Conservation (phyloP, 2,113 vertebrate species). For the Lamprotornis superbus region DNA sequence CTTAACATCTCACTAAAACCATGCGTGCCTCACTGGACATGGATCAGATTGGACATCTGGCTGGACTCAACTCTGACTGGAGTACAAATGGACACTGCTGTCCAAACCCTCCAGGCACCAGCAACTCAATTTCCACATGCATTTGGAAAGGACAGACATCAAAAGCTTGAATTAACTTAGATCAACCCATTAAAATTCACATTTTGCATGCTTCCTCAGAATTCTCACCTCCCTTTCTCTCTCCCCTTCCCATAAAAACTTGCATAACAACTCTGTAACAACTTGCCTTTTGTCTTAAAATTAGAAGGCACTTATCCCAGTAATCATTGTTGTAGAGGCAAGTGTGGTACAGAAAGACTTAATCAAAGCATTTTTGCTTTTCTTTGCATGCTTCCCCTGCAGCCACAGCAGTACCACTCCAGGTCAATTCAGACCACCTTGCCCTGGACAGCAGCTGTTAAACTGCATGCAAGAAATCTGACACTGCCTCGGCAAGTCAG, state of each 20-base stretch:
- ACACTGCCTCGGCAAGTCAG: background rate
- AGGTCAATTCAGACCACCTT: background rate
- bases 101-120: background rate
- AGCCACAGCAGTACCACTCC: background rate
- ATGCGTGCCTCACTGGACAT: accelerated
- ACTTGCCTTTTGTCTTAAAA: background rate
- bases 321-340: background rate
- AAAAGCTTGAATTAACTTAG: background rate
- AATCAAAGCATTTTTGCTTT: background rate
- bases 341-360: background rate
- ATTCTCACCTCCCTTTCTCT: background rate
- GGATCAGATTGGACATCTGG: background rate
- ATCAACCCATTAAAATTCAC: background rate
- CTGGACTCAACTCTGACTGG: background rate
- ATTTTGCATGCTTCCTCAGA: background rate
- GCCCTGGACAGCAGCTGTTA: background rate
- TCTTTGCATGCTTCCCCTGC: background rate
- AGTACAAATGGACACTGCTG: background rate
- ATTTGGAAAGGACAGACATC: background rate
- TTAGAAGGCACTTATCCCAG: background rate
- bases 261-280: background rate
- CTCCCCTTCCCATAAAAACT: background rate
- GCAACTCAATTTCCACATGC: background rate
- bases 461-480: background rate
- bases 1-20: background rate